Base-by-base conservation (phyloP, 2,113 vertebrate species). In the Equus przewalskii region DNA sequence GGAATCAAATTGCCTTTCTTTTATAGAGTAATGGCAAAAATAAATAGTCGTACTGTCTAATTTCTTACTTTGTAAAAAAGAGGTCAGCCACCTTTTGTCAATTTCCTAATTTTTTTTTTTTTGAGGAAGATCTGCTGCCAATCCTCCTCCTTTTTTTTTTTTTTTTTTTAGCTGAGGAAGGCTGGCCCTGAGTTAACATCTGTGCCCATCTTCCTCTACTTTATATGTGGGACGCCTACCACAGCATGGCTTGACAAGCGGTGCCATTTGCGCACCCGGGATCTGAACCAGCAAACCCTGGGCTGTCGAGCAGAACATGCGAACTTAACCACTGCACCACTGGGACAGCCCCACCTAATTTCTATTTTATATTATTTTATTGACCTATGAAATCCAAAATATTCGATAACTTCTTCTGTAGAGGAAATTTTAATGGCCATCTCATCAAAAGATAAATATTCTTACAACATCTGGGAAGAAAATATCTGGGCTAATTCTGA, bases 291-390 rank as follows among this genome's bases (percentile, higher is more conserved):
- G 36, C 36, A 41, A 41, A 41, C 36, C 36, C 36, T 41, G 36
- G 36, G 36, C 36, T 41, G 36, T 41, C 36, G 36, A 41, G 36
- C 36, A 41, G 36, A 41, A 41, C 36, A 41, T 41, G 36, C 2
- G 36, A 41, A 41, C 36, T 41, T 41, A 41, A 41, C 36, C 36
- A 41, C 36, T 41, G 36, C 36, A 41, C 36, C 36, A 41, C 36
- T 41, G 36, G 36, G 36, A 41, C 36, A 41, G 36, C 36, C 36
- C 36, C 36, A 41, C 12, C 9, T 65, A 80, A 41, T 65, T 78
- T 79, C 69, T 11, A 82, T 54, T 78, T 89, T 84, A 51, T 51
- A 49, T 90, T 94, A 73, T 73, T 91, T 79, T 58, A 51, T 90
- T 69, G 49, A 65, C 18, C 22, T 69, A 13, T 67, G 16, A 65